These are phyloP conservation scores for Coremacera marginata DNA, from an alignment of 2,888 invertebrate species.

Conservation along the genomic window DNA sequence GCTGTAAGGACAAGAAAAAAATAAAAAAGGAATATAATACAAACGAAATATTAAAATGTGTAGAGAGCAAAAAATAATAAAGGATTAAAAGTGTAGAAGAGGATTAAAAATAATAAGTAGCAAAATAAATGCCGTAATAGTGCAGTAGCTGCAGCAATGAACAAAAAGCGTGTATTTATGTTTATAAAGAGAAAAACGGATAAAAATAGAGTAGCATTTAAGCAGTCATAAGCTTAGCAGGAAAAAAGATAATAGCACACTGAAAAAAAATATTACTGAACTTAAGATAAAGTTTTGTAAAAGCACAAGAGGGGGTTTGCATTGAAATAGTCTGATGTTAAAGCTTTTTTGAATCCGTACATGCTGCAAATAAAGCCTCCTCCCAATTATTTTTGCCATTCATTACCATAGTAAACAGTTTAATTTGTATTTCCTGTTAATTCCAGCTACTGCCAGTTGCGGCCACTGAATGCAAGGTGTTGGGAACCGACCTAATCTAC, in stretches of 20 bases:
- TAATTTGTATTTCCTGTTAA: no score
- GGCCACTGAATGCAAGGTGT: no score
- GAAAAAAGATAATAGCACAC: neutral
- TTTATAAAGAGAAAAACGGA: neutral
- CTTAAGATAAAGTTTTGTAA: neutral
- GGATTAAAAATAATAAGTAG: conserved; percentile 35
- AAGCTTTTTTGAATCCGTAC: no score
- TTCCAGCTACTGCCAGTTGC: no score
- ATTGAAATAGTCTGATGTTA: neutral
- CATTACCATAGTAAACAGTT: no score
- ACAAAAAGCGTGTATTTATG: conserved; percentile 17
- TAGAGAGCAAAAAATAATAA: conserved; percentile 42
- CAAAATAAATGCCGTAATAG: conserved; percentile 14
- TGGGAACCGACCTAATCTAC: no score
- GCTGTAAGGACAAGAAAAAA: conserved; percentile 69
- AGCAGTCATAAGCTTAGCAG: neutral
- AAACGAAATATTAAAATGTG: conserved; percentile 36
- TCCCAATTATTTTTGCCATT: no score
- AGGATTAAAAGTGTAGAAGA: conserved; percentile 30
- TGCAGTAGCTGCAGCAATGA: neutral
- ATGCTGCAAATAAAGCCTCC: no score
- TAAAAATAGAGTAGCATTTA: conserved; percentile 5
- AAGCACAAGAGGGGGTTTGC: neutral
- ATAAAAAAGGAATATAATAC: conserved; percentile 38
- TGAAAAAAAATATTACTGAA: neutral